Base-by-base conservation (phyloP, 2,888 invertebrate genomes). In the Dione vanillae region DNA sequence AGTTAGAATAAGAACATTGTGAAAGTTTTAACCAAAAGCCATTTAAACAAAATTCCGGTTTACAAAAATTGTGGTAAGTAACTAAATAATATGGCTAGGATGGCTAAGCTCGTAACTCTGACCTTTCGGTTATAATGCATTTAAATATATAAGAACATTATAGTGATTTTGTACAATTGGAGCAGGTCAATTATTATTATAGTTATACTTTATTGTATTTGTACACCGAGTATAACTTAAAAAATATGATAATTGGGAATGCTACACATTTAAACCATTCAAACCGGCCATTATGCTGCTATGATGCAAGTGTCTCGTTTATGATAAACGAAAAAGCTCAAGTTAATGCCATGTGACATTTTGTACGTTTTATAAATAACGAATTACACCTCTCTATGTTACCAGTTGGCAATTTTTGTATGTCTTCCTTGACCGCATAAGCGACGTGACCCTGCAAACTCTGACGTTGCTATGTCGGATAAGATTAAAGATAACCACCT, bases 341-440 rank as follows among this genome's bases (percentile, higher is more conserved):
- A 47, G 27, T 67, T 41, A 52, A 56, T 64, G 51, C 40, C 40
- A 56, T 68, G n/a, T 67, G 64, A 51, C 43, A 71, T 72, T 74
- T 72, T 71, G 74, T 77, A 72, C 67, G 52, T 69, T 56, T 27
- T 52, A 49, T 43, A 54, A 69, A 69, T 65, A 40, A 65, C 66
- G 62, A 65, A 54, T 62, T 16, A 20, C 27, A 27, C 19, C 16
- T 49, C 37, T 65, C 45, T 67, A 67, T 54, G 67, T 72, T 27
- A 16, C 27, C 40, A 54, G 65, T 41, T 41, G 43, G 52, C 61
- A 16, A 20, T 56, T 56, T 69, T 54, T 49, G 52, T 66, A 73
- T 65, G 75, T 68, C 69, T 75, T 77, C 88, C 88, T 88, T 89
- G 89, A 86, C 86, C 85, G 81, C 72, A 69, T 72, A 74, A 61